phyloP scores from a whole-genome alignment of 2,888 invertebrate species.

The Phaonia tiefii region DNA sequence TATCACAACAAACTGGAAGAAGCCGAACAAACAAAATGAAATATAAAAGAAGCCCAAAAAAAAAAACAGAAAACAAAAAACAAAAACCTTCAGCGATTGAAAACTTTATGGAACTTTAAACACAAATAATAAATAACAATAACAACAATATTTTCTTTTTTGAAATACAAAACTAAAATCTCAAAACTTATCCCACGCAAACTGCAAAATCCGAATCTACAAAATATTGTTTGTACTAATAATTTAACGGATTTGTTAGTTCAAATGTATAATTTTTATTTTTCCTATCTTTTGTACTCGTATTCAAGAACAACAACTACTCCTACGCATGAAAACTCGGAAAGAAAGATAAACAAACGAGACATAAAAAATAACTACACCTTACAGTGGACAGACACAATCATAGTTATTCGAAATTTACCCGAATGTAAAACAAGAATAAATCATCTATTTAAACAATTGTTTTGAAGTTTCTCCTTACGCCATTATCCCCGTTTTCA shows the following conservation, averaged over 20 bases:
- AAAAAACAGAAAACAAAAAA: background rate
- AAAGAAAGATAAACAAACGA: background rate
- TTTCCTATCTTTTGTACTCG: conserved; percentile 40
- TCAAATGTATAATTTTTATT: conserved; percentile 23
- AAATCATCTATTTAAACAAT: conserved; percentile 9
- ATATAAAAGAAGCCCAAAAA: background rate
- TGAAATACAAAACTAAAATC: conserved; percentile 40
- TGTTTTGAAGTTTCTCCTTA: conserved; percentile 57
- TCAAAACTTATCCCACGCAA: conserved; percentile 66
- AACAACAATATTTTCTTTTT: conserved; percentile 47
- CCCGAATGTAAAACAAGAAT: conserved; percentile 40
- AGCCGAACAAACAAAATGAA: background rate
- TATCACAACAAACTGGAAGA: conserved; percentile 14
- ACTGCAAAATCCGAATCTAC: conserved; percentile 48
- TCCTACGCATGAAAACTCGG: background rate
- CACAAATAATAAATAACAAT: conserved; percentile 36
- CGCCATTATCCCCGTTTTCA: conserved; percentile 49
- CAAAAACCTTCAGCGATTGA: background rate
- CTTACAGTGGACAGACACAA: conserved; percentile 63
- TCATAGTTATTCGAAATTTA: conserved; percentile 64
- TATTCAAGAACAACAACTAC: conserved; percentile 31
- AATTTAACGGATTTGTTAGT: conserved; percentile 16
- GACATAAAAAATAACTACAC: too few relatives aligned
- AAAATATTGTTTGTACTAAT: conserved; percentile 60
- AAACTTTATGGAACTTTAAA: conserved; percentile 26